Conservation (phyloP, 2,797 vertebrate genomes). For the Pagetopsis macropterus region DNA sequence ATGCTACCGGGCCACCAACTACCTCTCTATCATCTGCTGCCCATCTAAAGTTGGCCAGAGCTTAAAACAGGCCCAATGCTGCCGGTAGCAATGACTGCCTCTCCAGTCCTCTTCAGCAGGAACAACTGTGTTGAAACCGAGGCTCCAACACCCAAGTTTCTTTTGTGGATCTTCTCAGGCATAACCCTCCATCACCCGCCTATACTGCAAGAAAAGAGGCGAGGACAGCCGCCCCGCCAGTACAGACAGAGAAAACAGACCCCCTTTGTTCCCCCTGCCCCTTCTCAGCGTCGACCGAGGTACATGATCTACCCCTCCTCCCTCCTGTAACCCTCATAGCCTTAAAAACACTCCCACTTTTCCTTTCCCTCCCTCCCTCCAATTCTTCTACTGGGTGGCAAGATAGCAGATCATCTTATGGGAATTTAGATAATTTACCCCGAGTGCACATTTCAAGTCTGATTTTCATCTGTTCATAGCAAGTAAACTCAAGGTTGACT, state of each 20-base stretch:
- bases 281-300: constrained; percentile 90
- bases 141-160: constrained; percentile 83
- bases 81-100: constrained; percentile 37
- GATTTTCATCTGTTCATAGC: constrained; percentile 34
- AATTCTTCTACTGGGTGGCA: constrained; percentile 66
- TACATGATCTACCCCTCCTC: constrained; percentile 83
- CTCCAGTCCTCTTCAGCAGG: constrained; percentile 56
- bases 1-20: constrained; percentile 58
- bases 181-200: constrained; percentile 86
- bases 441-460: constrained; percentile 23
- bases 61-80: constrained; percentile 69
- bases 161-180: constrained; percentile 88
- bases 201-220: constrained; percentile 87
- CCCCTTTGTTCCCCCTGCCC: constrained; percentile 91
- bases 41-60: constrained; percentile 77
- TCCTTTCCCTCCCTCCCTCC: constrained; percentile 28
- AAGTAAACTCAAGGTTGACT: constrained; percentile 43
- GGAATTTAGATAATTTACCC: constrained; percentile 24
- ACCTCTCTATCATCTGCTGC: constrained; percentile 75
- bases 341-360: constrained; percentile 55
- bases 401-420: constrained; percentile 71
- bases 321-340: constrained; percentile 48
- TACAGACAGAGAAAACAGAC: constrained; percentile 92
- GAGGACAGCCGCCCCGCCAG: constrained; percentile 92
- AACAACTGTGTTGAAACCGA: constrained; percentile 82